Evolutionary conservation across 92 coral and sea anemone genomes (phyloP), one percentile per base, ranked within the genome.

Genomic region (Zoanthus sansibaricus): DNA sequence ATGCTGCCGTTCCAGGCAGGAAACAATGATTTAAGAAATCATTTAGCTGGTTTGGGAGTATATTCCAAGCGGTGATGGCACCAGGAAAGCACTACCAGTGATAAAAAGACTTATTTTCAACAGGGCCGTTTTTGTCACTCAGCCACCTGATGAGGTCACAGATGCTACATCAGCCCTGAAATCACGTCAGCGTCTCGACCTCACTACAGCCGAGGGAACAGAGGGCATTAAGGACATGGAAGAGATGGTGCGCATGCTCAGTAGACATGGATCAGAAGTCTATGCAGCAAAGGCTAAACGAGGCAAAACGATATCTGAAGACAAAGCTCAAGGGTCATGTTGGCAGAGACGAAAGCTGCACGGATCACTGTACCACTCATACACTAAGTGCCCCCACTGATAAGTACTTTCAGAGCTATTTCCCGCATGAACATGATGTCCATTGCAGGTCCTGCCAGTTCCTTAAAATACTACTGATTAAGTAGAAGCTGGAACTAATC

Each of bases 211-310:
- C 62, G 91, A 88, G 82, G 89, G 91, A 55, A 88, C 86, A 48
- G 94, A 91, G 48, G 91, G 89, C n/a, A n/a, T n/a, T n/a, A n/a
- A n/a, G n/a, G n/a, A n/a, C 77, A 78, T 91, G 47, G 87, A 91
- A 25, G 93, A 75, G 32, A 47, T 79, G 69, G 87, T 78, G 15
- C 49, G 76, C n/a, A 47, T 87, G 32, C 84, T 91, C 55, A 70
- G 87, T 73, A 78, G 72, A 33, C 74, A 69, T 84, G 79, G 89
- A 76, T 66, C 93, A 31, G 85, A 77, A 18, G 25, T 37, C 54
- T 25, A 25, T 0, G 25, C 25, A 25, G 25, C 25, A 25, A 25
- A 25, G 25, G 0, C 25, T 25, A 25, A 88, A 91, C 52, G 89
- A 91, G 61, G 90, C 78, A 5, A 91, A 91, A 72, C 42, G 71